Evolutionary conservation across 2,113 vertebrate species (phyloP).

Genomic region (Galemys pyrenaicus): DNA sequence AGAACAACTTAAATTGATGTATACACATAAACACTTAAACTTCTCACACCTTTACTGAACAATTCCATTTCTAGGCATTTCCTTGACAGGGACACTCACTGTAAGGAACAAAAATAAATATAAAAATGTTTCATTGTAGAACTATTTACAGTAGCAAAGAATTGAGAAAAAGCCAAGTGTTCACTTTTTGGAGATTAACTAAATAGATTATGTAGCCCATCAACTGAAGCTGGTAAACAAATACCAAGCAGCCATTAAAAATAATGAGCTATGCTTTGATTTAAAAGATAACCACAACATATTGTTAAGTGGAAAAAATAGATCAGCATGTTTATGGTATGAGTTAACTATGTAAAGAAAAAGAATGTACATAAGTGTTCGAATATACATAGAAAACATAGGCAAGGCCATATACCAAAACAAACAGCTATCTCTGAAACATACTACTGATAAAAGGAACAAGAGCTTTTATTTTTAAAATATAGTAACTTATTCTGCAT

Average conservation of each 20-base stretch:
- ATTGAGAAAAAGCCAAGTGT: not conserved
- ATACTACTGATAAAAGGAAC: not conserved
- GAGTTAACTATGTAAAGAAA: slow-evolving; percentile 30
- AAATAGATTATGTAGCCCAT: slow-evolving; percentile 36
- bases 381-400: not conserved
- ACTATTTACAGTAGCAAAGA: slow-evolving; percentile 6
- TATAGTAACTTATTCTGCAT: not conserved
- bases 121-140: not conserved
- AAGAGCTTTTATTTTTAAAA: not conserved
- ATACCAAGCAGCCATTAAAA: not conserved
- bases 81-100: not conserved
- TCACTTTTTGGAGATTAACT: not conserved
- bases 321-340: not conserved
- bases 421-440: not conserved
- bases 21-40: not conserved
- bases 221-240: slow-evolving; percentile 38
- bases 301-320: slow-evolving; percentile 31
- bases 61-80: slow-evolving; percentile 24
- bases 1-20: not conserved
- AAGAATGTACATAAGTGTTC: not conserved
- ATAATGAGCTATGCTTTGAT: slow-evolving; percentile 10
- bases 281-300: slow-evolving; percentile 39
- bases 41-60: not conserved
- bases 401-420: not conserved
- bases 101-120: not conserved